Conservation (phyloP, 2,888 invertebrate species). For the Synanthedon formicaeformis region DNA sequence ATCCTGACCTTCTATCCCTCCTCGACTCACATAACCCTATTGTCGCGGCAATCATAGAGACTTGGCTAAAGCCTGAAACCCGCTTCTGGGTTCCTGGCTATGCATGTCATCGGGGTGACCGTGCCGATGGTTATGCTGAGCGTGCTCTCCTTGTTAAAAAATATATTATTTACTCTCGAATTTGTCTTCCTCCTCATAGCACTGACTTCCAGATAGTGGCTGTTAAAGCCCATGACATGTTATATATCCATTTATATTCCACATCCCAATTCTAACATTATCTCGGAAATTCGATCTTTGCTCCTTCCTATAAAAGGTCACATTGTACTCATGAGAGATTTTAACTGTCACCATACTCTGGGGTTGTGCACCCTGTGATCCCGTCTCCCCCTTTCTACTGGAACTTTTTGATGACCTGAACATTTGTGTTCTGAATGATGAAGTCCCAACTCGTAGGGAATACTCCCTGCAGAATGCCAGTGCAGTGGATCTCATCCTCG, state of each 20-base stretch:
- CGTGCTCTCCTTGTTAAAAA: conserved; percentile 3
- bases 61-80: conserved; percentile 1
- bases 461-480: conserved; percentile 1
- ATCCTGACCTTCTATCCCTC: conserved; percentile 1
- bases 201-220: conserved; percentile 1
- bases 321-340: conserved; percentile 2
- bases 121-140: conserved; percentile 5
- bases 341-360: conserved; percentile 1
- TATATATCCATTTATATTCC: neutral
- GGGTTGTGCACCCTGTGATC: neutral
- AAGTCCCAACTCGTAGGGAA: neutral
- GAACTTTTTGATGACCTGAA: conserved; percentile 1
- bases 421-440: conserved; percentile 6
- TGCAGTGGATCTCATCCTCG: conserved; percentile 1
- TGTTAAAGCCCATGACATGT: neutral
- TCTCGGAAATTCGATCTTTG: neutral
- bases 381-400: neutral
- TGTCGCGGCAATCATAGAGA: neutral
- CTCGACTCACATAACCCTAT: neutral
- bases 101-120: conserved; percentile 4
- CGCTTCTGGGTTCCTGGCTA: neutral
- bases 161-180: neutral
- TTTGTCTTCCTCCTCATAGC: conserved; percentile 3
- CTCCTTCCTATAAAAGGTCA: neutral
- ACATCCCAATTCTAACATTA: neutral